Percentiles rank a stretch among this genome's conserved stretches.
Conservation (phyloP, 2,113 vertebrate genomes). For the Onychorhynchus coronatus region DNA sequence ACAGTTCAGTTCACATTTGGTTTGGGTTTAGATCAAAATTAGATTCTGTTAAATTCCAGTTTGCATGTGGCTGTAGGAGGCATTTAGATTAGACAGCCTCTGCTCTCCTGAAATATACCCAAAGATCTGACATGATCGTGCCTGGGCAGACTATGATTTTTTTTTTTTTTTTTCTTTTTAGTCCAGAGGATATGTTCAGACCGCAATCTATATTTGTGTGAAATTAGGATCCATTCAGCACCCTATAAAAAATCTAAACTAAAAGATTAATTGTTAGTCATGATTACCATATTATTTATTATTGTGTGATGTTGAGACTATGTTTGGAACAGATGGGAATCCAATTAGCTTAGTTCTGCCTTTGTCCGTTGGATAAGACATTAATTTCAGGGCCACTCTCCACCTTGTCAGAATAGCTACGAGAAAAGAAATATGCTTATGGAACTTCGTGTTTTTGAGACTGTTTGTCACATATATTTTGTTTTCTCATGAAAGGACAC, state of each 20-base stretch:
- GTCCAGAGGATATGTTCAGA: neutral
- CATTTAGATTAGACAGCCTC: neutral
- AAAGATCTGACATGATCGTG: neutral
- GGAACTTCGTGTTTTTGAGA: neutral
- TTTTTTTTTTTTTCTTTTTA: neutral
- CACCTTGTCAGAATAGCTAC: conserved; percentile 14
- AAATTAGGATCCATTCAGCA: neutral
- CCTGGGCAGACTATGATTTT: neutral
- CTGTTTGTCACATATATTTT: conserved; percentile 14
- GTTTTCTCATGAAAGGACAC: conserved; percentile 33
- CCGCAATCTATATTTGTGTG: neutral
- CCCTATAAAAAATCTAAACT: neutral
- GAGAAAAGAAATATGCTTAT: neutral
- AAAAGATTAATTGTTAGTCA: conserved; percentile 43
- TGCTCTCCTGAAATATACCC: neutral
- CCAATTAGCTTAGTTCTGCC: conserved; percentile 64
- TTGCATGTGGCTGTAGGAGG: neutral
- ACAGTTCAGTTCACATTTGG: neutral
- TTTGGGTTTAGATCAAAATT: neutral
- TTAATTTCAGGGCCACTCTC: conserved; percentile 61
- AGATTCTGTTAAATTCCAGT: neutral
- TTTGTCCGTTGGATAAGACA: conserved; percentile 57
- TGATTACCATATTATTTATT: conserved; percentile 50
- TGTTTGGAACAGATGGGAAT: conserved; percentile 69
- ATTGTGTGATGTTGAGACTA: conserved; percentile 43